A percentile compares a stretch with the other conserved stretches of the same genome.
phyloP scores from a whole-genome alignment of 2,797 vertebrate genomes.

The Microchirus variegatus region DNA sequence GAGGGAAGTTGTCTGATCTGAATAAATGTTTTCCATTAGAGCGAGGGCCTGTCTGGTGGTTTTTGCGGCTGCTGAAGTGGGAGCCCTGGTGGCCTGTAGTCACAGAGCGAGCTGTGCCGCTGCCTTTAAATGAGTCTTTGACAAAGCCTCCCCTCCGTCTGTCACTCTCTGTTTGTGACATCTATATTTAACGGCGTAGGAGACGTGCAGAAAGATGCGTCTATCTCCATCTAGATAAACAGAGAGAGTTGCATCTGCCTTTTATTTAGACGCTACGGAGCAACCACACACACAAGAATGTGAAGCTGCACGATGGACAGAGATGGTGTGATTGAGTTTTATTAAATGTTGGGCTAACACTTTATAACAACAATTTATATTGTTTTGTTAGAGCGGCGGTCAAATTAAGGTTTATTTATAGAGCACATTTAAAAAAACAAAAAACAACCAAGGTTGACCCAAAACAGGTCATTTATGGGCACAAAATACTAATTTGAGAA shows the following conservation, averaged over 20 bases:
- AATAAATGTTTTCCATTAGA: conserved; percentile 80
- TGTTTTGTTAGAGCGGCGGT: too few species aligned
- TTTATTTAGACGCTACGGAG: conserved; percentile 28
- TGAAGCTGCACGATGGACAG: too few species aligned
- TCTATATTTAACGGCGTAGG: conserved; percentile 65
- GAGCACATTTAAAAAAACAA: too few species aligned
- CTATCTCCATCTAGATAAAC: conserved; percentile 34
- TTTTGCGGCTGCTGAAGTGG: conserved; percentile 56
- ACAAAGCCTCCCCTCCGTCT: conserved; percentile 50
- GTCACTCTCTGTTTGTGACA: conserved; percentile 63
- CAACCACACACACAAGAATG: too few species aligned
- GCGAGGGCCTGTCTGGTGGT: conserved; percentile 57
- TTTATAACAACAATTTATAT: too few species aligned
- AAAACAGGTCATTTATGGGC: too few species aligned
- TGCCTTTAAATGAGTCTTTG: conserved; percentile 66
- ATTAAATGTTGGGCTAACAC: too few species aligned
- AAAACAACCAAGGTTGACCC: too few species aligned
- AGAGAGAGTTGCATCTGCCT: conserved; percentile 15
- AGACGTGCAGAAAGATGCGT: conserved; percentile 38
- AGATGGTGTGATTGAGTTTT: too few species aligned
- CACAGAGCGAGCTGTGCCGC: conserved; percentile 28
- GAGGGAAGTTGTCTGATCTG: conserved; percentile 67
- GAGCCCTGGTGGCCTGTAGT: conserved; percentile 45
- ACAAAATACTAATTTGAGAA: too few species aligned
- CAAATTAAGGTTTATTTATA: too few species aligned